Percentiles rank a stretch among this genome's conserved stretches.
These are phyloP conservation scores for Buathra laborator DNA, from an alignment of 2,888 invertebrate genomes.

Conservation along the genomic window DNA sequence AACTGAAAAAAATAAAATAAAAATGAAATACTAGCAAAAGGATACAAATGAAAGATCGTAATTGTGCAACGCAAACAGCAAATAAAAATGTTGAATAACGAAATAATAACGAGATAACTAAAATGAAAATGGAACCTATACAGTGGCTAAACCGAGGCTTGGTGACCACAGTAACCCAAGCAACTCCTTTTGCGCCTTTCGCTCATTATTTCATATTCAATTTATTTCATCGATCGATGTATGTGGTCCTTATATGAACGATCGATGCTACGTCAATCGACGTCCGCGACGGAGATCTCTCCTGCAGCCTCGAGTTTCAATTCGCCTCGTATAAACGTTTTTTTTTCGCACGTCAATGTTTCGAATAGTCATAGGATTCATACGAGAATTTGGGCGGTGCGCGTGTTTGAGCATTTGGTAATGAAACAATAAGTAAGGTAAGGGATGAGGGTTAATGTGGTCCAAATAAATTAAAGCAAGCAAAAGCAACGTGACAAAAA, in stretches of 20 bases:
- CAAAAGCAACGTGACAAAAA: slow-evolving; percentile 65
- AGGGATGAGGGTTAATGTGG: slow-evolving; percentile 85
- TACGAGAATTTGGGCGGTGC: slow-evolving; percentile 64
- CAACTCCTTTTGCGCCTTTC: slow-evolving; percentile 77
- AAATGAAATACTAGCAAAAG: slow-evolving; percentile 69
- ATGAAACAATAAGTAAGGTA: slow-evolving; percentile 74
- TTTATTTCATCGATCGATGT: slow-evolving; percentile 58
- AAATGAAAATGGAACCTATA: slow-evolving; percentile 75
- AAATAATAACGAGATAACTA: slow-evolving; percentile 54
- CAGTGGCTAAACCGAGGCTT: slow-evolving; percentile 83
- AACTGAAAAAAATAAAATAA: slow-evolving; percentile 66
- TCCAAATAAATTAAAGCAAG: slow-evolving; percentile 78
- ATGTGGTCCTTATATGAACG: slow-evolving; percentile 70
- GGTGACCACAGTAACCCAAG: slow-evolving; percentile 85
- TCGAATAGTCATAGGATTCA: slow-evolving; percentile 37
- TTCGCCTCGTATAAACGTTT: slow-evolving; percentile 48
- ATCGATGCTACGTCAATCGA: slow-evolving; percentile 9
- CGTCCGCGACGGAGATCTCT: slow-evolving; percentile 19
- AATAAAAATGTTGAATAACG: slow-evolving; percentile 60
- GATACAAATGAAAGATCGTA: slow-evolving; percentile 68
- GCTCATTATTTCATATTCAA: slow-evolving; percentile 53
- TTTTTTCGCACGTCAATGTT: slow-evolving; percentile 24
- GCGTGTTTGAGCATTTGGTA: slow-evolving; percentile 66
- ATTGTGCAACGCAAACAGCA: slow-evolving; percentile 75
- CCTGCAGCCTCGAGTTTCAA: slow-evolving; percentile 22